These are phyloP conservation scores for Linepithema humile DNA, from an alignment of 1,140 invertebrate species.

Conservation along the genomic window DNA sequence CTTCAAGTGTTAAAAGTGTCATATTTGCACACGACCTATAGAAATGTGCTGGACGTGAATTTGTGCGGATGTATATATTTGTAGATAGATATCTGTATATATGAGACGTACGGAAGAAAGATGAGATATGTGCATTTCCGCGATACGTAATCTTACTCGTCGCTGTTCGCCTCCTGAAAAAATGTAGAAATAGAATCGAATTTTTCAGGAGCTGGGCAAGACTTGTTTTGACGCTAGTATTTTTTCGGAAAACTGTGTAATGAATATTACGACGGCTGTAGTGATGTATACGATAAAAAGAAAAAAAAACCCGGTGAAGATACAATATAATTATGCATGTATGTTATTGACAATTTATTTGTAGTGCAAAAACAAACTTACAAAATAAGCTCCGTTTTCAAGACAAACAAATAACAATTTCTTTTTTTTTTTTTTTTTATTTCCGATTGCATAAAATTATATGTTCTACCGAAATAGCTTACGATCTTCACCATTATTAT, in stretches of 20 bases:
- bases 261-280: neutral
- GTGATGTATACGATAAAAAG: neutral
- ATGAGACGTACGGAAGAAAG: neutral
- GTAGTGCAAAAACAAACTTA: no score
- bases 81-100: conserved; percentile 10
- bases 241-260: neutral
- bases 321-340: no score
- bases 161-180: neutral
- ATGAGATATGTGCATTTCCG: neutral
- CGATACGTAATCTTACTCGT: neutral
- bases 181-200: neutral
- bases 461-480: no score
- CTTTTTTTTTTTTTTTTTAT: neutral
- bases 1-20: neutral
- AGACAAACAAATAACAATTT: neutral
- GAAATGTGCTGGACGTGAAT: neutral
- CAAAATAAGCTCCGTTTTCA: neutral
- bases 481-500: conserved; percentile 13
- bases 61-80: neutral
- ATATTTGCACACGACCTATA: neutral
- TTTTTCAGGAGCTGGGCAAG: neutral
- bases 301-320: no score
- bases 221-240: no score
- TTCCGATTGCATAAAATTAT: neutral
- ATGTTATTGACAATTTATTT: no score